These are phyloP conservation scores for Cololabis saira DNA, from an alignment of 2,113 vertebrate species.

Conservation along the genomic window DNA sequence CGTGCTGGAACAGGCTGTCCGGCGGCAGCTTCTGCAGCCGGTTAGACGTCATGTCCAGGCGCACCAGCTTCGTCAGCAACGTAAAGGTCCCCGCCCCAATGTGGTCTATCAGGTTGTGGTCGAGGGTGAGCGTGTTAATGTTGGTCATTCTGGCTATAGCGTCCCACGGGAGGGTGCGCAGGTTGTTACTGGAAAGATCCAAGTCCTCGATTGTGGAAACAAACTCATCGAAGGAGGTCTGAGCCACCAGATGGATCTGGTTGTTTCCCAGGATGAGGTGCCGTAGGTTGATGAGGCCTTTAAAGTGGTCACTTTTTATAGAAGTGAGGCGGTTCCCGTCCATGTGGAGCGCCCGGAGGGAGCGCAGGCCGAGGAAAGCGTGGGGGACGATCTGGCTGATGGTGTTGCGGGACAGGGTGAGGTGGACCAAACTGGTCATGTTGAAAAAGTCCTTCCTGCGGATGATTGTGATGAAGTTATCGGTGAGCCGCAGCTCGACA, in stretches of 20 bases:
- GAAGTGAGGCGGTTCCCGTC: slow-evolving; percentile 90
- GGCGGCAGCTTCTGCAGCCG: slow-evolving; percentile 92
- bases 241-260: slow-evolving; percentile 88
- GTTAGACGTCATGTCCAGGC: slow-evolving; percentile 94
- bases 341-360: slow-evolving; percentile 91
- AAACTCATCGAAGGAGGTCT: slow-evolving; percentile 89
- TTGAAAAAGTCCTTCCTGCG: slow-evolving; percentile 92
- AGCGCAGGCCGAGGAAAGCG: slow-evolving; percentile 87
- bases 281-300: slow-evolving; percentile 88
- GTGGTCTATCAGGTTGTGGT: slow-evolving; percentile 94
- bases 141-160: slow-evolving; percentile 92
- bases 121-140: slow-evolving; percentile 90
- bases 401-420: slow-evolving; percentile 94
- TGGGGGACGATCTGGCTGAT: slow-evolving; percentile 90
- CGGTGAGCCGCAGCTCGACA: slow-evolving; percentile 92
- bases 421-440: slow-evolving; percentile 96
- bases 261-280: slow-evolving; percentile 96
- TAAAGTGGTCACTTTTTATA: slow-evolving; percentile 88
- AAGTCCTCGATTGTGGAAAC: slow-evolving; percentile 93
- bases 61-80: slow-evolving; percentile 88
- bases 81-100: slow-evolving; percentile 90
- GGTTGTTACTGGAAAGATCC: slow-evolving; percentile 94
- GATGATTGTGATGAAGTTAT: slow-evolving; percentile 94
- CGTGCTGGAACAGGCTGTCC: slow-evolving; percentile 86
- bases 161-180: slow-evolving; percentile 90